A percentile compares a stretch with the other conserved stretches of the same genome.
Conservation (phyloP, 2,113 vertebrate genomes). For the Guaruba guarouba region DNA sequence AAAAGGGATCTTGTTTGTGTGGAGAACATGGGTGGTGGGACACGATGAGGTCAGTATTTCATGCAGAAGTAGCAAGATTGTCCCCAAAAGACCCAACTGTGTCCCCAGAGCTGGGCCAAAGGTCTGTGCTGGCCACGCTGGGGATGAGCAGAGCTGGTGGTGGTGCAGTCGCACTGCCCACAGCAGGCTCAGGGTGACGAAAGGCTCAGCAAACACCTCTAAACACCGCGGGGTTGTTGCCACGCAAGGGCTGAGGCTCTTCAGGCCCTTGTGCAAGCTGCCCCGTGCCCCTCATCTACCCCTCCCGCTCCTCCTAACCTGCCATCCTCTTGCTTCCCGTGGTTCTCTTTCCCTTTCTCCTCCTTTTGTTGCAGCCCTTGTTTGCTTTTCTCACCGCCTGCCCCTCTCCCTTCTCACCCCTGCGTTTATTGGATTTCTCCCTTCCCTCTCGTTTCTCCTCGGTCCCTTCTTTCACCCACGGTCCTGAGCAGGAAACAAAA, state of each 20-base stretch:
- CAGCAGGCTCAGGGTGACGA: not conserved
- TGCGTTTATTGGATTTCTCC: slow-evolving; percentile 54
- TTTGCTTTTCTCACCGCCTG: slow-evolving; percentile 62
- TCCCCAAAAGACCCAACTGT: not conserved
- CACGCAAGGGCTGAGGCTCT: fast-evolving
- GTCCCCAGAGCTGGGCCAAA: not conserved
- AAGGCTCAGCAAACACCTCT: not conserved
- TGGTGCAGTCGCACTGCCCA: not conserved
- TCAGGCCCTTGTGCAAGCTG: not conserved
- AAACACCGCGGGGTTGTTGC: fast-evolving
- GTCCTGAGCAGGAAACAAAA: slow-evolving; percentile 22
- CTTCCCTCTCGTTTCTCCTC: not conserved
- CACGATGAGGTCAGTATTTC: fast-evolving
- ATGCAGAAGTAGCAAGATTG: fast-evolving
- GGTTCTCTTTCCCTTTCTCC: not conserved
- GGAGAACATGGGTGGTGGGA: not conserved
- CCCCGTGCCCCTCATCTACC: not conserved
- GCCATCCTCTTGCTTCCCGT: not conserved
- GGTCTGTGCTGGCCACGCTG: not conserved
- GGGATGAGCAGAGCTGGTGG: not conserved
- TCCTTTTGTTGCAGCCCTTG: not conserved
- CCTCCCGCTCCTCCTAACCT: not conserved
- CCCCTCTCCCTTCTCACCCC: slow-evolving; percentile 41
- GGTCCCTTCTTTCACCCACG: slow-evolving; percentile 5
- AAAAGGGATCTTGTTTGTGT: fast-evolving